Percentiles rank a stretch among this genome's conserved stretches.
Conservation (phyloP, 1,140 invertebrate species). For the Drosophila athabasca region DNA sequence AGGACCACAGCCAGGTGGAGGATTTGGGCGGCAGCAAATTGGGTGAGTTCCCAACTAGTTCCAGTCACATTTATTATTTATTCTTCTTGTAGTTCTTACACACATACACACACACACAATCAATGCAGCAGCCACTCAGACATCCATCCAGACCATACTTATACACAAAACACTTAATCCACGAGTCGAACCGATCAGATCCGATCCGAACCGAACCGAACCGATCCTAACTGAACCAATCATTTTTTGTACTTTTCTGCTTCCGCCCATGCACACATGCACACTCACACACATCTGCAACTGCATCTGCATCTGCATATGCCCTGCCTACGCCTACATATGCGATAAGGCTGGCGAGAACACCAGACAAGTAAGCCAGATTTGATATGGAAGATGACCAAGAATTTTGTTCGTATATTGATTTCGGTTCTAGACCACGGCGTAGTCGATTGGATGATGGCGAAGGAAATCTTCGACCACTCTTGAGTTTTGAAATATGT, state of each 20-base stretch:
- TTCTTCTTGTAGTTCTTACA: slow-evolving; percentile 1
- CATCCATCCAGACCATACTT: slow-evolving; percentile 3
- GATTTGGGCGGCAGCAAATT: slow-evolving; percentile 68
- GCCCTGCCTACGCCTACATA: slow-evolving; percentile 32
- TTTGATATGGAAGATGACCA: slow-evolving; percentile 15
- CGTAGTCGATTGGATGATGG: slow-evolving; percentile 22
- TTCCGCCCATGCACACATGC: slow-evolving; percentile 26
- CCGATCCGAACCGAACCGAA: slow-evolving; percentile 46
- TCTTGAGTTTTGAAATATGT: slow-evolving; percentile 78
- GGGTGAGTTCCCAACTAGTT: slow-evolving; percentile 57
- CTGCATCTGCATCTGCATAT: background rate
- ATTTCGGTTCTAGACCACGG: slow-evolving; percentile 26
- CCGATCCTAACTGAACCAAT: slow-evolving; percentile 39
- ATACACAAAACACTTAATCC: slow-evolving; percentile 48
- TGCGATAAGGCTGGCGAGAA: slow-evolving; percentile 87
- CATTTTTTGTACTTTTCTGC: slow-evolving; percentile 51
- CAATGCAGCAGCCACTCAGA: no score
- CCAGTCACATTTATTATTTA: background rate
- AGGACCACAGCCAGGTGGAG: slow-evolving; percentile 82
- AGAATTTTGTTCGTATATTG: slow-evolving; percentile 37
- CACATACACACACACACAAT: no score
- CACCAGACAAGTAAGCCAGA: slow-evolving; percentile 89
- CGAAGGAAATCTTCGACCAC: slow-evolving; percentile 20
- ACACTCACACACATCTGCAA: slow-evolving; percentile 8
- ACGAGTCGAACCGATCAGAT: slow-evolving; percentile 35